Evolutionary conservation across 2,113 vertebrate species (phyloP).

Genomic region (Psittacula cyanocephala): DNA sequence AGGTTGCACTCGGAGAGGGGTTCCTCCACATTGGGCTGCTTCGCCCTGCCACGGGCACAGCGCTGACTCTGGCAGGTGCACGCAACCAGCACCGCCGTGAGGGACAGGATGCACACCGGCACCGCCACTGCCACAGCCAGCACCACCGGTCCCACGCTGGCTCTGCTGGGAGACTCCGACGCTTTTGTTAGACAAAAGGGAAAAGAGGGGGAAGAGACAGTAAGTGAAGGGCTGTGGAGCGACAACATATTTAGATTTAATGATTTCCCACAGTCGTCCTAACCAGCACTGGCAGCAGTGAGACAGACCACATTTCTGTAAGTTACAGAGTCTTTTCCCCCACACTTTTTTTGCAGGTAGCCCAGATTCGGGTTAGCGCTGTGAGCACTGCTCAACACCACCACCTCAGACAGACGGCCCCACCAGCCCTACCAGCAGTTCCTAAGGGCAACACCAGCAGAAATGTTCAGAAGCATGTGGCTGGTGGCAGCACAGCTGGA

Average conservation of each 20-base stretch:
- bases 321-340: fast-evolving
- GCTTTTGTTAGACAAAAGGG: background rate
- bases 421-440: background rate
- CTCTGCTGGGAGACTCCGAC: conserved; percentile 49
- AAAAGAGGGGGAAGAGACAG: fast-evolving
- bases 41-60: conserved; percentile 71
- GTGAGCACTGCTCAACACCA: background rate
- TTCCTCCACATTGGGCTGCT: conserved; percentile 83
- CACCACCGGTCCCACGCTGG: conserved; percentile 66
- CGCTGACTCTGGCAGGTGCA: conserved; percentile 71
- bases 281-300: fast-evolving
- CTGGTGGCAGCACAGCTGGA: background rate
- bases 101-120: conserved; percentile 78
- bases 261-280: fast-evolving
- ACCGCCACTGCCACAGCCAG: conserved; percentile 77
- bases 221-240: background rate
- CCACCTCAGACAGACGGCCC: background rate
- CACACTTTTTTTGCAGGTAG: fast-evolving
- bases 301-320: fast-evolving
- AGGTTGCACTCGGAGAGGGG: conserved; percentile 82
- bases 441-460: background rate
- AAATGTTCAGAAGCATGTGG: fast-evolving
- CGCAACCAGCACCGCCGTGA: conserved; percentile 71
- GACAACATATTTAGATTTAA: fast-evolving
- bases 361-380: fast-evolving